A percentile compares a stretch with the other conserved stretches of the same genome.
phyloP scores from a whole-genome alignment of 2,888 invertebrate species.

The Scrobipalpa atriplicella region DNA sequence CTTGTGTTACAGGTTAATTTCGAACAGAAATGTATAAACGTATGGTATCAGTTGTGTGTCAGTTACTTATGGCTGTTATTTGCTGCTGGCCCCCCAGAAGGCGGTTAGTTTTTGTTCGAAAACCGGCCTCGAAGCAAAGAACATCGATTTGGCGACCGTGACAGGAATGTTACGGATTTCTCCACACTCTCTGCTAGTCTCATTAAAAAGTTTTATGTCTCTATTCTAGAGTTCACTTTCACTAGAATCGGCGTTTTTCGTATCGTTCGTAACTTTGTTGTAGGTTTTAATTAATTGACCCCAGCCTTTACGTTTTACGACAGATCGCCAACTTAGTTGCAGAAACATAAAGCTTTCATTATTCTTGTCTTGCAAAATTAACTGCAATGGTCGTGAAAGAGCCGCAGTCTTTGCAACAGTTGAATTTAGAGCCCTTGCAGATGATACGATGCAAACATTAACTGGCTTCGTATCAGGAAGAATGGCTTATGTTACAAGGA shows the following conservation, averaged over 20 bases:
- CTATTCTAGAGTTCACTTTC: not conserved
- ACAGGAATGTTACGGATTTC: conserved; percentile 47
- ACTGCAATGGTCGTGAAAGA: not conserved
- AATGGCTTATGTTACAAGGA: conserved; percentile 16
- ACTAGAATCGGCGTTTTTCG: not conserved
- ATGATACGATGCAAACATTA: conserved; percentile 9
- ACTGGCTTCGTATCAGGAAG: conserved; percentile 13
- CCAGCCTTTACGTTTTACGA: conserved; percentile 6
- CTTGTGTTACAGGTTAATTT: not conserved
- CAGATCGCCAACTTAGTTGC: not conserved
- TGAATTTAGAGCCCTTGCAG: conserved; percentile 1
- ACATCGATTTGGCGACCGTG: conserved; percentile 52
- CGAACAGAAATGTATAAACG: not conserved
- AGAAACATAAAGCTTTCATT: not conserved
- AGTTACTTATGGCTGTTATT: conserved; percentile 37
- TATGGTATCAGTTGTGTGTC: conserved; percentile 38
- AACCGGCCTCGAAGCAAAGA: conserved; percentile 46
- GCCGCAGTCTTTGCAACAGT: not conserved
- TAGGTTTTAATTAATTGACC: not conserved
- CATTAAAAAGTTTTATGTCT: conserved; percentile 12
- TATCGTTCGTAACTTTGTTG: not conserved
- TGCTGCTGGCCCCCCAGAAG: conserved; percentile 36
- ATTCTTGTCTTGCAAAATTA: not conserved
- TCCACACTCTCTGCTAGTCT: conserved; percentile 30
- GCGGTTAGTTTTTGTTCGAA: conserved; percentile 51